These are phyloP conservation scores for Athalia circularis DNA, from an alignment of 2,888 invertebrate genomes.

Conservation along the genomic window DNA sequence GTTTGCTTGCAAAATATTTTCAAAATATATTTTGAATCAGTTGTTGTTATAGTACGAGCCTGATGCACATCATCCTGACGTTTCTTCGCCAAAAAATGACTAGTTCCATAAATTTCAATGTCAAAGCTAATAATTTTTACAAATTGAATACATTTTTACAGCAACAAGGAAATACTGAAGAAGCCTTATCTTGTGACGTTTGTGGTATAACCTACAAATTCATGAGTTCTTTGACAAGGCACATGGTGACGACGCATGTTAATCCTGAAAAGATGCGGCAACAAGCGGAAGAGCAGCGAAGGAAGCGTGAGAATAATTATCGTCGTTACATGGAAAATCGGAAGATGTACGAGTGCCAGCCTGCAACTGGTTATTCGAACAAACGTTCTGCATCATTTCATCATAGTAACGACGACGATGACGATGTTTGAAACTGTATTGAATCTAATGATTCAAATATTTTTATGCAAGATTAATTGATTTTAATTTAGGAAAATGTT, in stretches of 20 bases:
- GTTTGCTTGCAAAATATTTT: too few species aligned
- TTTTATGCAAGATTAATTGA: too few species aligned
- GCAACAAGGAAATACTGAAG: constrained; percentile 68
- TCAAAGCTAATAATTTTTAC: not conserved
- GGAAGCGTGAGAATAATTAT: constrained; percentile 71
- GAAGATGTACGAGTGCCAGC: constrained; percentile 71
- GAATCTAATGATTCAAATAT: too few species aligned
- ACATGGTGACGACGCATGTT: constrained; percentile 79
- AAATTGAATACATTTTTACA: constrained; percentile 45
- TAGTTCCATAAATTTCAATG: too few species aligned
- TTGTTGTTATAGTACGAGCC: too few species aligned
- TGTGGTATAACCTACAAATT: constrained; percentile 77
- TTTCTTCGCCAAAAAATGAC: too few species aligned
- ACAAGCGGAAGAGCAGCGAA: constrained; percentile 71
- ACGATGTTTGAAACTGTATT: constrained; percentile 14
- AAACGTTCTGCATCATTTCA: constrained; percentile 30
- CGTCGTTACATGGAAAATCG: constrained; percentile 71
- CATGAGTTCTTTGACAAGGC: constrained; percentile 78
- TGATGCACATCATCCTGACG: too few species aligned
- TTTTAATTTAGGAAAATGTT: too few species aligned
- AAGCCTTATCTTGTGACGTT: constrained; percentile 71
- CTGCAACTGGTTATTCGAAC: constrained; percentile 29
- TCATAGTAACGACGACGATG: constrained; percentile 35
- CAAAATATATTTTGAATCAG: too few species aligned
- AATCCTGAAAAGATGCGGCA: constrained; percentile 71